Evolutionary conservation across 1,140 invertebrate species (phyloP).

Genomic region (Drosophila pruinosa): DNA sequence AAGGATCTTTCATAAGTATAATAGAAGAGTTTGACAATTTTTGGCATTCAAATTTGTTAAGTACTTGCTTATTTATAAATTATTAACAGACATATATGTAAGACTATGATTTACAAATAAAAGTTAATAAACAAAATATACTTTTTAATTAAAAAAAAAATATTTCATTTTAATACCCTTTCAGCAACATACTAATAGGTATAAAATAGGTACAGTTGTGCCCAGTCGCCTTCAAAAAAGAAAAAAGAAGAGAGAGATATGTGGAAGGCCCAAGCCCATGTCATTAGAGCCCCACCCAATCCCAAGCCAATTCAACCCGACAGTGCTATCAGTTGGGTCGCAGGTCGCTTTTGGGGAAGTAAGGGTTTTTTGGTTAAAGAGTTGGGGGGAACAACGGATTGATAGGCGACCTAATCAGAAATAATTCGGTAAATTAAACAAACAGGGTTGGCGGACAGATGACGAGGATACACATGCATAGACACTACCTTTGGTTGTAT

Average conservation of each 20-base stretch:
- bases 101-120: too few species aligned
- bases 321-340: constrained; percentile 23
- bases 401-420: constrained; percentile 60
- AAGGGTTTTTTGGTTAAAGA: not conserved
- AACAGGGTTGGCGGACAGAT: constrained; percentile 30
- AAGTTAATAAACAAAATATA: too few species aligned
- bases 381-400: not conserved
- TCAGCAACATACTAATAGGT: not conserved
- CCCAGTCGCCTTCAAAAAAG: not conserved
- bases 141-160: not conserved
- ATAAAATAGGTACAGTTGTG: constrained; percentile 51
- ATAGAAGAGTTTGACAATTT: too few species aligned
- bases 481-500: not conserved
- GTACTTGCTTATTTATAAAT: too few species aligned
- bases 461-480: constrained; percentile 23
- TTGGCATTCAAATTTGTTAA: too few species aligned
- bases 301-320: not conserved
- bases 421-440: constrained; percentile 76
- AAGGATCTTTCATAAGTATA: too few species aligned
- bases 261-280: not conserved
- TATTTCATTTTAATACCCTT: not conserved
- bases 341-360: constrained; percentile 1
- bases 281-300: not conserved
- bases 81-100: too few species aligned
- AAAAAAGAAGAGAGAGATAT: not conserved